Base-by-base conservation (phyloP, 2,888 invertebrate species). In the Lymantria dispar region DNA sequence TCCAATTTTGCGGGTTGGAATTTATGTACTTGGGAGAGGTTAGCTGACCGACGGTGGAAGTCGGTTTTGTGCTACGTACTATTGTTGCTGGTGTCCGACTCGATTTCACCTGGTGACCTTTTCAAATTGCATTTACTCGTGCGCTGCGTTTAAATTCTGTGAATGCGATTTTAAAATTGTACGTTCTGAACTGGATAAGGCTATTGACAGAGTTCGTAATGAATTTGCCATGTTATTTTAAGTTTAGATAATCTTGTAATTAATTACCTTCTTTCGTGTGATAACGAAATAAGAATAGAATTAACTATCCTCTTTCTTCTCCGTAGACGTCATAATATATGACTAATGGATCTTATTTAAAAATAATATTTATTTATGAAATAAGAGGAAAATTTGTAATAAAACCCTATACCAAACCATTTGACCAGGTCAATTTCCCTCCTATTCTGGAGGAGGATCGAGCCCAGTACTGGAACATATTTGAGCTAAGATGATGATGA, bases 1-100 rank as follows among this genome's bases (percentile, higher is more conserved):
- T 72, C 66, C 69, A 72, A 72, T 72, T 72, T 70, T 48, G 60
- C 37, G 60, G 53, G 47, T 45, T 43, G 51, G 60, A 64, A 72
- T 72, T 68, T 72, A 70, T 72, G 64, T 58, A 68, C 57, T 60
- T 55, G 33, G 13, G 43, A 43, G 52, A 31, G 47, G 54, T 41
- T 51, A 63, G 61, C 61, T 60, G n/a, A 38, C 38, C 12, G 53
- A 52, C 57, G 61, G 53, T 52, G 36, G 15, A 47, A 47, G 58
- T 47, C 46, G 41, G 51, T 58, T 58, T 58, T 50, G 54, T 56
- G 48, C 38, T 30, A 7, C 45, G n/a, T 64, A 54, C 22, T 22
- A 22, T 64, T 63, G 52, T 60, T 51, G 39, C 42, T 46, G 38
- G 42, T 44, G 48, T 56, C 46, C 22, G 41, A 49, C 49, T 42